Conservation (phyloP, 2,797 vertebrate species). For the Botia kubotai region DNA sequence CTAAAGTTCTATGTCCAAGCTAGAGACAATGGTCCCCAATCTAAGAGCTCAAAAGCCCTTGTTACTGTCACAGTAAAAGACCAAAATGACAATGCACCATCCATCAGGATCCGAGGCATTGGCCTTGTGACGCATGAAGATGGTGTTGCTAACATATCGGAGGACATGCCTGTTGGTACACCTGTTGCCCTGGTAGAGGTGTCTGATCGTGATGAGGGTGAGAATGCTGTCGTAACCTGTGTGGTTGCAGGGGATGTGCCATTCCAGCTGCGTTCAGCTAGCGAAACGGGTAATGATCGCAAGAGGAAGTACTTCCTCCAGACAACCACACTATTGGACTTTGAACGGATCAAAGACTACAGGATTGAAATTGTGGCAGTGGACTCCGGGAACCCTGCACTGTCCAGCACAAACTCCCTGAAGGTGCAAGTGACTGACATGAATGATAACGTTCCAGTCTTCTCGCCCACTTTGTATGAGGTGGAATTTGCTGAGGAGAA, state of each 20-base stretch:
- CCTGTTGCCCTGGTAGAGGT: slow-evolving; percentile 95
- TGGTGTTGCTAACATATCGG: slow-evolving; percentile 94
- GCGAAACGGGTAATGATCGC: slow-evolving; percentile 89
- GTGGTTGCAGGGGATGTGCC: slow-evolving; percentile 95
- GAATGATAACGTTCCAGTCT: slow-evolving; percentile 91
- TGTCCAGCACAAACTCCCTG: slow-evolving; percentile 95
- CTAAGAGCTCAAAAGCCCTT: slow-evolving; percentile 87
- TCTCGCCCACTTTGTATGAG: slow-evolving; percentile 86
- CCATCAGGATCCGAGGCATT: slow-evolving; percentile 95
- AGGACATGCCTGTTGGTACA: slow-evolving; percentile 93
- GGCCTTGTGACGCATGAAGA: slow-evolving; percentile 92
- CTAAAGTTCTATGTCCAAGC: slow-evolving; percentile 92
- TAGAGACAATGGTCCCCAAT: slow-evolving; percentile 90
- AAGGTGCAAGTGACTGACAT: slow-evolving; percentile 94
- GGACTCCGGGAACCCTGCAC: slow-evolving; percentile 94
- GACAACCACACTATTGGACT: slow-evolving; percentile 92
- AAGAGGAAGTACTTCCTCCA: slow-evolving; percentile 98
- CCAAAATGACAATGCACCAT: slow-evolving; percentile 92
- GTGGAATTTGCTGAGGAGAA: slow-evolving; percentile 92
- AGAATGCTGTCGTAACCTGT: slow-evolving; percentile 94
- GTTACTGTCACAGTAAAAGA: slow-evolving; percentile 90
- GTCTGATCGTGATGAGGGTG: slow-evolving; percentile 92
- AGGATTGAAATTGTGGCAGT: slow-evolving; percentile 95
- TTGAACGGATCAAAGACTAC: slow-evolving; percentile 90
- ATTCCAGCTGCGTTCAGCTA: slow-evolving; percentile 92